phyloP scores from a whole-genome alignment of 2,888 invertebrate species.

The Steinernema scapterisci region DNA sequence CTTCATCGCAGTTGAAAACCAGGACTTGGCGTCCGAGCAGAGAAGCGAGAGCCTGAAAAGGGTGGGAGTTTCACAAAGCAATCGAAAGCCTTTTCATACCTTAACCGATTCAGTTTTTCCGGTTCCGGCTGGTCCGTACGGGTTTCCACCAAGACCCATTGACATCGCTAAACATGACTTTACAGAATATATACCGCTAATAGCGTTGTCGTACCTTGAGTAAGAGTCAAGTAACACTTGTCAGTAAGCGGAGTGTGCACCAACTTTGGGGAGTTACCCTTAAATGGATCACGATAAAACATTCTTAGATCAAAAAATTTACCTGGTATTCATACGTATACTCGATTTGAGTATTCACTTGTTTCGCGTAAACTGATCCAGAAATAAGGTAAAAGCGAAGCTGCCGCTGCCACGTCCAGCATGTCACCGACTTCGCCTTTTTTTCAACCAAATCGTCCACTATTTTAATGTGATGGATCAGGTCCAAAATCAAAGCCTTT shows the following conservation, averaged over 20 bases:
- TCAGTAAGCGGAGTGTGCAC: constrained; percentile 95
- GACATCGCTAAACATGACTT: constrained; percentile 76
- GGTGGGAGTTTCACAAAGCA: background rate
- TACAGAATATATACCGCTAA: background rate
- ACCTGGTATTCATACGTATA: constrained; percentile 94
- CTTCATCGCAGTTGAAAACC: constrained; percentile 97
- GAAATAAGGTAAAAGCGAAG: constrained; percentile 72
- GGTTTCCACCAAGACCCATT: constrained; percentile 95
- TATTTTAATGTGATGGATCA: constrained; percentile 85
- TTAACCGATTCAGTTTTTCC: constrained; percentile 99
- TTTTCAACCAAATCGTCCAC: constrained; percentile 78
- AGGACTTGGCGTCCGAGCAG: constrained; percentile 85
- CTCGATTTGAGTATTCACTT: constrained; percentile 90
- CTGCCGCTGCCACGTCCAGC: constrained; percentile 96
- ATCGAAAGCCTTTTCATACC: constrained; percentile 68
- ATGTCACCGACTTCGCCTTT: constrained; percentile 19
- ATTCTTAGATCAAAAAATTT: background rate
- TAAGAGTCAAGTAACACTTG: constrained; percentile 93
- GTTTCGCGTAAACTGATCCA: constrained; percentile 76
- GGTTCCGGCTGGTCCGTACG: constrained; percentile 97
- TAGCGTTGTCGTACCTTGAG: constrained; percentile 74
- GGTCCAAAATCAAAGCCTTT: constrained; percentile 87
- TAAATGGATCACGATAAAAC: background rate
- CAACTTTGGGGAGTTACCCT: constrained; percentile 88
- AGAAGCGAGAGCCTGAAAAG: constrained; percentile 74